These are phyloP conservation scores for Catagonus wagneri DNA, from an alignment of 2,113 vertebrate species.

Conservation along the genomic window DNA sequence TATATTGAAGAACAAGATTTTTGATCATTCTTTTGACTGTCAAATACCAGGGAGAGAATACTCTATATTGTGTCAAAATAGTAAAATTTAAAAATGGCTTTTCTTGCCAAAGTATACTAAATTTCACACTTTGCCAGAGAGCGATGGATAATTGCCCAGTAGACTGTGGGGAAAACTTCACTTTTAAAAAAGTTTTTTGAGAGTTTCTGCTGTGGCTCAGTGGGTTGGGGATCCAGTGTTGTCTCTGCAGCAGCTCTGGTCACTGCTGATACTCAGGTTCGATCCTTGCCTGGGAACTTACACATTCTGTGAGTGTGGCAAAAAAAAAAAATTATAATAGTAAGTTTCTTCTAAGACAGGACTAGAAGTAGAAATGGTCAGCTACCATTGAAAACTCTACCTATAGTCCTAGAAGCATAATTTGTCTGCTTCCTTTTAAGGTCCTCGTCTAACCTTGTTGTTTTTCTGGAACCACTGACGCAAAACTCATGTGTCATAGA, in stretches of 20 bases:
- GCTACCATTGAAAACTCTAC: not conserved
- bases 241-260: no score
- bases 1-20: not conserved
- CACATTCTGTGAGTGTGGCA: no score
- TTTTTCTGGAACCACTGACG: not conserved
- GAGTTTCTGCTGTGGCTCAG: not conserved
- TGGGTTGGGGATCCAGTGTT: no score
- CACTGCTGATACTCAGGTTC: no score
- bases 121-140: not conserved
- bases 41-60: not conserved
- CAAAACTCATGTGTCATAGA: not conserved
- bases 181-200: not conserved
- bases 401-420: not conserved
- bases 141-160: not conserved
- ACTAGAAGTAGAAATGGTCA: conserved; percentile 34
- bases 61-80: not conserved
- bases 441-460: not conserved
- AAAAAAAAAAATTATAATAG: no score
- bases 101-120: not conserved
- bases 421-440: not conserved
- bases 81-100: not conserved
- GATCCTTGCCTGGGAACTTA: no score
- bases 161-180: not conserved
- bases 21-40: not conserved
- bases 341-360: not conserved